These are phyloP conservation scores for Diachrysia chrysitis DNA, from an alignment of 2,888 invertebrate genomes.

Conservation along the genomic window DNA sequence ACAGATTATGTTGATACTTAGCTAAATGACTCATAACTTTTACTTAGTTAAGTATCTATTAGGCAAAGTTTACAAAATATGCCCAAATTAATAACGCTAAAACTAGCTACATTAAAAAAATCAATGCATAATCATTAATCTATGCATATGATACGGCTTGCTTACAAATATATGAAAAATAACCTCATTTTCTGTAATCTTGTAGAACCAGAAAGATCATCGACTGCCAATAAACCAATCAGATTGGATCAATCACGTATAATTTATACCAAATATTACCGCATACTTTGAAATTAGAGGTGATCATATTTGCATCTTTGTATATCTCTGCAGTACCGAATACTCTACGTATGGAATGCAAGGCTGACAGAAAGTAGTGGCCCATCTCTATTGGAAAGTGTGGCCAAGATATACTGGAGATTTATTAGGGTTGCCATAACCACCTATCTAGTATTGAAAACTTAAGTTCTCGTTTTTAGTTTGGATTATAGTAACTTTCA, in stretches of 20 bases:
- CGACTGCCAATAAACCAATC: neutral
- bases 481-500: too few species aligned
- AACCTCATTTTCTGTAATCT: neutral
- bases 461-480: neutral
- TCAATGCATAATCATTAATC: neutral
- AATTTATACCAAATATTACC: neutral
- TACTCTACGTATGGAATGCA: constrained; percentile 73
- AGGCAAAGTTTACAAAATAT: neutral
- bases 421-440: constrained; percentile 42
- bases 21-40: too few species aligned
- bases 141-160: neutral
- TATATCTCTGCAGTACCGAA: constrained; percentile 65
- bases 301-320: constrained; percentile 42
- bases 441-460: neutral
- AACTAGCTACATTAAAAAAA: neutral
- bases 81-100: neutral
- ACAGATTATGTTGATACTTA: too few species aligned
- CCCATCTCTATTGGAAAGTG: constrained; percentile 82
- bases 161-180: neutral
- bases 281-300: constrained; percentile 5
- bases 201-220: neutral
- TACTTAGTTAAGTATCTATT: too few species aligned
- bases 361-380: constrained; percentile 72
- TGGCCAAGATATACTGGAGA: constrained; percentile 59
- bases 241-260: constrained; percentile 1